phyloP scores from a whole-genome alignment of 1,140 invertebrate genomes.

The Drosophila guanche region DNA sequence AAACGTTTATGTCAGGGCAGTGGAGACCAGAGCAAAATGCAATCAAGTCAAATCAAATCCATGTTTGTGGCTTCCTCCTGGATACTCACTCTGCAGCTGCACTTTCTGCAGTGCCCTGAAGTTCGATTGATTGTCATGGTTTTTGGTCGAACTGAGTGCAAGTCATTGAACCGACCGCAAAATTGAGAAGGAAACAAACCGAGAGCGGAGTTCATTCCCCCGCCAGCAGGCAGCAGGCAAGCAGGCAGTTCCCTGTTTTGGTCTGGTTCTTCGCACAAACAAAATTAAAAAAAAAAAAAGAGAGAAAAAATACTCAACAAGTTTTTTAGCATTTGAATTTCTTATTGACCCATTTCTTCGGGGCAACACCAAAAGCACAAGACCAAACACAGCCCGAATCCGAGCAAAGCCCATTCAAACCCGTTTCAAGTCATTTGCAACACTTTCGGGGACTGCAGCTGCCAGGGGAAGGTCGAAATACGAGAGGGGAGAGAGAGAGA shows the following conservation, averaged over 20 bases:
- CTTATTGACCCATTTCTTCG: constrained; percentile 70
- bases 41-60: too few relatives aligned
- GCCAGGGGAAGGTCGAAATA: constrained; percentile 40
- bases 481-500: background rate
- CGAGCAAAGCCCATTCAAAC: constrained; percentile 46
- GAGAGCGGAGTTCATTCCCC: constrained; percentile 48
- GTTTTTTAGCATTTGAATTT: constrained; percentile 63
- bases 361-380: constrained; percentile 36
- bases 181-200: constrained; percentile 25
- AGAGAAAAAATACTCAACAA: constrained; percentile 39
- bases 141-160: constrained; percentile 16
- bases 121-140: constrained; percentile 44
- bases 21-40: too few relatives aligned
- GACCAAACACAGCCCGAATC: constrained; percentile 20
- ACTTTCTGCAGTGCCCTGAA: background rate
- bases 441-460: constrained; percentile 55
- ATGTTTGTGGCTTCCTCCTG: background rate
- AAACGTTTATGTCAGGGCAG: too few relatives aligned
- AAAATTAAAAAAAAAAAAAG: constrained; percentile 6
- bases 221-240: background rate
- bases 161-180: constrained; percentile 46
- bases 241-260: constrained; percentile 41
- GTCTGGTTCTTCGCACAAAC: constrained; percentile 20
- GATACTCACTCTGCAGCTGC: background rate
- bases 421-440: constrained; percentile 58